Percentiles rank a stretch among this genome's conserved stretches.
phyloP scores from a whole-genome alignment of 1,140 invertebrate species.

The Drosophila novamexicana region DNA sequence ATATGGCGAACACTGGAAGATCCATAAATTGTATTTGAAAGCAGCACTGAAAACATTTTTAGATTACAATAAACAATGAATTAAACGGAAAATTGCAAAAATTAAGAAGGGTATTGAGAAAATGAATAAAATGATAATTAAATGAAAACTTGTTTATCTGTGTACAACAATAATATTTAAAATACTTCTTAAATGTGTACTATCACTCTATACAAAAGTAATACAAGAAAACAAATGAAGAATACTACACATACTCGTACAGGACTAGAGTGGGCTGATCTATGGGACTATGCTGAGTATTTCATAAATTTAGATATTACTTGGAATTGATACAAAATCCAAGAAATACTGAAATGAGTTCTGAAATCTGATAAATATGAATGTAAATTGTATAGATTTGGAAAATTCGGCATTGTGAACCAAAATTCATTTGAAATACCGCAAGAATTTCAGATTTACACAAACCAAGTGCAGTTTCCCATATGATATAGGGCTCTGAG shows the following conservation, averaged over 20 bases:
- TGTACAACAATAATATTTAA: conserved; percentile 80
- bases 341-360: neutral
- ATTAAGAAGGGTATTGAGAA: conserved; percentile 18
- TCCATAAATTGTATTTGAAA: conserved; percentile 47
- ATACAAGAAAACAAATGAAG: conserved; percentile 12
- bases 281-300: neutral
- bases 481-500: neutral
- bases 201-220: conserved; percentile 59
- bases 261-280: conserved; percentile 21
- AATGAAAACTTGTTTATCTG: conserved; percentile 78
- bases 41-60: conserved; percentile 67
- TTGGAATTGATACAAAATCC: no score
- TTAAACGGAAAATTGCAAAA: conserved; percentile 32
- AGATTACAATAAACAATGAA: conserved; percentile 50
- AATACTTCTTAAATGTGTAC: conserved; percentile 78
- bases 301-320: no score
- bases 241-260: conserved; percentile 27
- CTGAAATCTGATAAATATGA: conserved; percentile 5
- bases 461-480: conserved; percentile 1
- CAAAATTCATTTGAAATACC: no score
- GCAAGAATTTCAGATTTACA: no score
- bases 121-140: conserved; percentile 52
- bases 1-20: conserved; percentile 12
- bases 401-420: neutral
- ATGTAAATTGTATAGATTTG: conserved; percentile 13